Evolutionary conservation across 2,113 vertebrate species (phyloP), one percentile per base, ranked within the genome.

Genomic region (Anoura caudifer): DNA sequence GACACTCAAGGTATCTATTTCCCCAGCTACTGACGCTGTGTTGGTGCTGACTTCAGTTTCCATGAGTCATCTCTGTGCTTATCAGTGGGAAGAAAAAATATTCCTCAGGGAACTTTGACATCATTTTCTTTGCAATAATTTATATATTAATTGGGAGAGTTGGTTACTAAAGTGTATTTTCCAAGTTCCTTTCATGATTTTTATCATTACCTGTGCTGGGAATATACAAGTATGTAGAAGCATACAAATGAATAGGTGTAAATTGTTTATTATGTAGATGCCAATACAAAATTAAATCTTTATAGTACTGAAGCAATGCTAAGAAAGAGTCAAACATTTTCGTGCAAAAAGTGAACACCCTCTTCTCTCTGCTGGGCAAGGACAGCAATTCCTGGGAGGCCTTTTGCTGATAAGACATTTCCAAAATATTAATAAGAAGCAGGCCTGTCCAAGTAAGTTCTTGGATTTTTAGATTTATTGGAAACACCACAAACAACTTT

Each of bases 391-490:
- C 31, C 52, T 73, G 54, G 17, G 63, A 86, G 67, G 36, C 9
- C 47, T 92, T 92, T 61, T 84, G 22, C 17, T 95, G 87, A 80
- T 95, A 94, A 96, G 72, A 72, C 26, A 47, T 95, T 91, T 86
- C 91, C 79, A 96, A 77, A 95, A 20, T 84, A 63, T 95, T 95
- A 92, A 77, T 84, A 80, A 72, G 56, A 43, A 91, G 15, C 47
- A 90, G 81, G 43, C 38, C 59, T 45, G 6, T 93, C 54, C 61
- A 93, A 92, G 65, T n/a, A 80, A 75, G 7, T 80, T 94, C 70
- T 94, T 93, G 86, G 92, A 79, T 75, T 94, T 92, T 93, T 90
- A 50, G 54, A 94, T 94, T 84, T 56, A 70, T 92, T 96, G 93
- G 86, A 91, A 96, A 77, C 84, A 85, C 43, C 31, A 45, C 75